Evolutionary conservation across 2,113 vertebrate species (phyloP).

Genomic region (Sinocyclocheilus maitianheensis): DNA sequence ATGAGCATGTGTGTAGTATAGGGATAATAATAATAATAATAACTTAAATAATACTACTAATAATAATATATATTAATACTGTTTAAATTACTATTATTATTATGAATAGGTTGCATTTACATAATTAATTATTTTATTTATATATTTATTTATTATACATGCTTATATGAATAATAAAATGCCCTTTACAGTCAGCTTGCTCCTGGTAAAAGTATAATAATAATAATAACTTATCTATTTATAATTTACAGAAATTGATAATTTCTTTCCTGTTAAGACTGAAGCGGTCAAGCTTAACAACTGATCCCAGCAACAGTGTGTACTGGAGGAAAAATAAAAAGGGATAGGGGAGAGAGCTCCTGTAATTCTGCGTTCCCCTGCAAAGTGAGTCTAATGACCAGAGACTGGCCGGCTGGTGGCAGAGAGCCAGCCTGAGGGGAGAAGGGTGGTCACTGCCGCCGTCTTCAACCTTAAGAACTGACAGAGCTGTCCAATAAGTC

Average conservation of each 20-base stretch:
- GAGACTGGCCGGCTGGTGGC: constrained; percentile 55
- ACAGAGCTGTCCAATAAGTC: constrained; percentile 62
- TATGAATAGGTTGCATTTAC: too few species aligned
- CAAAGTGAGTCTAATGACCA: constrained; percentile 49
- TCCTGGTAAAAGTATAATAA: too few species aligned
- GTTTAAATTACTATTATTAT: not conserved
- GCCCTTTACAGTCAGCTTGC: too few species aligned
- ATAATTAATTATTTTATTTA: too few species aligned
- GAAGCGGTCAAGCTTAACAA: not conserved
- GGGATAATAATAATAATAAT: too few species aligned
- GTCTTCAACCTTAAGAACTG: constrained; percentile 50
- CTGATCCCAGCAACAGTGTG: not conserved
- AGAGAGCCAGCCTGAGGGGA: constrained; percentile 41
- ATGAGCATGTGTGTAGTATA: too few species aligned
- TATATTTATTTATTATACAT: not conserved
- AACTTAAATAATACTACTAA: too few species aligned
- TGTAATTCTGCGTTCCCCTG: constrained; percentile 27
- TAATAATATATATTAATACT: too few species aligned
- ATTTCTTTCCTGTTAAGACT: not conserved
- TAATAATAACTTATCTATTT: not conserved
- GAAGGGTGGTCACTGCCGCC: constrained; percentile 51
- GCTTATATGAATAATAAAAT: too few species aligned
- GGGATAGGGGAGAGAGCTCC: not conserved
- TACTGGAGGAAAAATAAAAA: not conserved
- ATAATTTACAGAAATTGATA: not conserved